Conservation (phyloP, 1,140 invertebrate species). For the Episyrphus balteatus region DNA sequence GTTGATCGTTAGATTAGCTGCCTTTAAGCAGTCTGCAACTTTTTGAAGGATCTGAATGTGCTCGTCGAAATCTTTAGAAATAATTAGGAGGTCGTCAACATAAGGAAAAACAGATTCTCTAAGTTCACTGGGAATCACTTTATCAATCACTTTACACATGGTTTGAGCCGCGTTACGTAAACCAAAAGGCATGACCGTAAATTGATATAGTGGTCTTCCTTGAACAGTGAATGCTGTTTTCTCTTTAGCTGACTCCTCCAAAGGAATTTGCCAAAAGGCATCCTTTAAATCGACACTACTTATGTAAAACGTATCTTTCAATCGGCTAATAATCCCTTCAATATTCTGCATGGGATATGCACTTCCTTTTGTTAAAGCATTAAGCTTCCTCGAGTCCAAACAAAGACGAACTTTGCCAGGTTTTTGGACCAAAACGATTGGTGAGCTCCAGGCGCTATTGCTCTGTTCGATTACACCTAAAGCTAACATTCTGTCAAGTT, state of each 20-base stretch:
- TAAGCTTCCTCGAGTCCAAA: constrained; percentile 19
- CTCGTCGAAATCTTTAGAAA: not conserved
- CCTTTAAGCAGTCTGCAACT: not conserved
- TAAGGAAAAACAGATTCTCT: constrained; percentile 3
- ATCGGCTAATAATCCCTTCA: constrained; percentile 6
- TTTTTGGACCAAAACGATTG: constrained; percentile 21
- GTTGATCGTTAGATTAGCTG: constrained; percentile 37
- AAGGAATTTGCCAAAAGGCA: too few relatives aligned
- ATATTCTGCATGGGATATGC: constrained; percentile 19
- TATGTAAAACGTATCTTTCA: constrained; percentile 13
- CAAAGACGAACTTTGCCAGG: too few relatives aligned
- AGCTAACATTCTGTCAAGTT: constrained; percentile 15
- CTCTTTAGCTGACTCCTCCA: constrained; percentile 14
- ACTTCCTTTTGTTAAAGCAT: constrained; percentile 15
- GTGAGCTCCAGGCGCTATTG: constrained; percentile 16
- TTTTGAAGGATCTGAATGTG: not conserved
- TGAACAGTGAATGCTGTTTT: constrained; percentile 39
- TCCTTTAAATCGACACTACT: constrained; percentile 2
- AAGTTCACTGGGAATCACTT: constrained; percentile 23
- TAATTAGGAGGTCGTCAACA: constrained; percentile 1
- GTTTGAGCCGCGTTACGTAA: not conserved
- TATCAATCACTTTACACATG: not conserved
- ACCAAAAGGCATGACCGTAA: too few relatives aligned
- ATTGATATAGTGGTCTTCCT: constrained; percentile 27
- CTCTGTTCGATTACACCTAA: constrained; percentile 14